Conservation (phyloP, 1,140 invertebrate species). For the Amphibalanus amphitrite region DNA sequence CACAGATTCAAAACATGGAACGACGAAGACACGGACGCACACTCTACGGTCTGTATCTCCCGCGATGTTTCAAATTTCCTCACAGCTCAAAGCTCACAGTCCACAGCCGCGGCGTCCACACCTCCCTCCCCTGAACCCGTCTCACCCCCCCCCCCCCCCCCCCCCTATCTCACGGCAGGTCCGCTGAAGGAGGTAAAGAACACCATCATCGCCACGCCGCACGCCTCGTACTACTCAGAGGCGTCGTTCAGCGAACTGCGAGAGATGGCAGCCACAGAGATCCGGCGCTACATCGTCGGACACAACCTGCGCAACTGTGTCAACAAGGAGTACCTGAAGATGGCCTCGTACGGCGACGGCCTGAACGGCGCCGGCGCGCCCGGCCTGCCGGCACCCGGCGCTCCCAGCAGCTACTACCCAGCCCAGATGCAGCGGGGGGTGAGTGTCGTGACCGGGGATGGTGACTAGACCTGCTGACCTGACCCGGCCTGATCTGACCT, state of each 20-base stretch:
- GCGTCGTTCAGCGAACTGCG: constrained; percentile 89
- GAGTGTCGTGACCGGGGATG: constrained; percentile 35
- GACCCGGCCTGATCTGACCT: no score
- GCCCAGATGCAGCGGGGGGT: constrained; percentile 88
- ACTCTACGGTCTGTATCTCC: no score
- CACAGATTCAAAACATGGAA: no score
- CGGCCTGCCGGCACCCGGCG: constrained; percentile 12
- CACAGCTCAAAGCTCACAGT: no score
- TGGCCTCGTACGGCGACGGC: constrained; percentile 11
- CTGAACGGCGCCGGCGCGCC: constrained; percentile 16
- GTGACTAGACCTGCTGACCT: no score
- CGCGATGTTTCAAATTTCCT: no score
- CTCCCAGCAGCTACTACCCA: constrained; percentile 81
- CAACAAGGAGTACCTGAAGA: constrained; percentile 86
- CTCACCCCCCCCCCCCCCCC: no score
- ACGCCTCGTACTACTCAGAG: constrained; percentile 98
- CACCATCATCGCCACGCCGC: constrained; percentile 83
- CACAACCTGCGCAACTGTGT: constrained; percentile 96
- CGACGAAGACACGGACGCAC: no score
- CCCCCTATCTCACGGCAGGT: no score
- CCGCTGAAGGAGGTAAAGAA: constrained; percentile 94
- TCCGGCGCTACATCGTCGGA: constrained; percentile 89
- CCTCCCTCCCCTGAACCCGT: no score
- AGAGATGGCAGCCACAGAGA: constrained; percentile 97
- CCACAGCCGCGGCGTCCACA: no score